phyloP scores from a whole-genome alignment of 1,140 invertebrate species.

The Formica exsecta region DNA sequence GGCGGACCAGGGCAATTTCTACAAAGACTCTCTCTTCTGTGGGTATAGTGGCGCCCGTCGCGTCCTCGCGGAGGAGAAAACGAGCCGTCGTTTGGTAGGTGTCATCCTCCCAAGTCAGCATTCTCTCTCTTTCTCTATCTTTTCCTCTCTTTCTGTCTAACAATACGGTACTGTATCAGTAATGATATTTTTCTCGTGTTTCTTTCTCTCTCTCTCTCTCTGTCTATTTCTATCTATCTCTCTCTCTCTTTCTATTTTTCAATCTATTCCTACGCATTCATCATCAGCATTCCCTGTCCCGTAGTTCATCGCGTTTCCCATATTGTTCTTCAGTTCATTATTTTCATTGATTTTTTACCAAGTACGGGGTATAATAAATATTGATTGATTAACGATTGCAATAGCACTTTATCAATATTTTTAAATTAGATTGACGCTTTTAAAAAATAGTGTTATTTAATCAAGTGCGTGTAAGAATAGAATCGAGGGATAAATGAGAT shows the following conservation, averaged over 20 bases:
- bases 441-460: background rate
- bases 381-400: background rate
- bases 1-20: slow-evolving; percentile 93
- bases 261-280: background rate
- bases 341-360: slow-evolving; percentile 16
- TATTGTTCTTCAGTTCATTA: background rate
- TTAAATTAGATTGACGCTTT: background rate
- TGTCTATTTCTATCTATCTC: background rate
- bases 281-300: background rate
- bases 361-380: background rate
- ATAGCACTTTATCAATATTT: background rate
- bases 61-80: slow-evolving; percentile 88
- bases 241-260: slow-evolving; percentile 9
- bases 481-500: background rate
- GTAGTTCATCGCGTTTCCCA: background rate
- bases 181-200: slow-evolving; percentile 7
- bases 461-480: background rate
- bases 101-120: slow-evolving; percentile 81
- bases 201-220: background rate
- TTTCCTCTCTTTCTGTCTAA: slow-evolving; percentile 14
- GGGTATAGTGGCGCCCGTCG: slow-evolving; percentile 88
- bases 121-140: slow-evolving; percentile 57
- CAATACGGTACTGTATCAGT: background rate
- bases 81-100: slow-evolving; percentile 90
- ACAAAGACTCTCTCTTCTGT: slow-evolving; percentile 90